Percentiles rank a stretch among this genome's conserved stretches.
These are phyloP conservation scores for Dione vanillae DNA, from an alignment of 2,888 invertebrate genomes.

Conservation along the genomic window DNA sequence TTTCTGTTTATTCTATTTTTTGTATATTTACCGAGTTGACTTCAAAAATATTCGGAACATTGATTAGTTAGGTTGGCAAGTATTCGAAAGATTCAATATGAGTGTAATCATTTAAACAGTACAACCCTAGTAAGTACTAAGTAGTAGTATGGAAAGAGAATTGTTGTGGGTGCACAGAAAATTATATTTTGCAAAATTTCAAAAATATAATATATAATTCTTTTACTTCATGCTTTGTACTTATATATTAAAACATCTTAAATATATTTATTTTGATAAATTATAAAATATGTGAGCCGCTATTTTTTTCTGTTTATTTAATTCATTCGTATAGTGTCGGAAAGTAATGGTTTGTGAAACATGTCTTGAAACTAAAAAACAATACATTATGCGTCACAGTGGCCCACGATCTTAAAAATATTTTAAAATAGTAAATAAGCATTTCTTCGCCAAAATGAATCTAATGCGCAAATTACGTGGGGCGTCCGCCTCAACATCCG, in stretches of 20 bases:
- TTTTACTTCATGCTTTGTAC: not conserved
- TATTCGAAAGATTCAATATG: not conserved
- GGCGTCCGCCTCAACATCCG: conserved; percentile 73
- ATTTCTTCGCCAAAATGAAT: conserved; percentile 86
- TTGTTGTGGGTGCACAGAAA: conserved; percentile 44
- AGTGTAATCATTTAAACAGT: not conserved
- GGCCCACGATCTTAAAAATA: conserved; percentile 32
- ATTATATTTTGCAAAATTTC: conserved; percentile 31
- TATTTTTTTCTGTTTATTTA: conserved; percentile 21
- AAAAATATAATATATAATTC: conserved; percentile 29
- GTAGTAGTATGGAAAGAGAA: conserved; percentile 46
- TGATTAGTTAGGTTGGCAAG: not conserved
- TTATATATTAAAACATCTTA: conserved; percentile 1
- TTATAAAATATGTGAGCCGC: conserved; percentile 39
- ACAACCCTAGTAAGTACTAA: conserved; percentile 32
- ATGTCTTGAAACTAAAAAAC: conserved; percentile 40
- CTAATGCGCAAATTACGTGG: conserved; percentile 95
- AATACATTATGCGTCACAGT: conserved; percentile 18
- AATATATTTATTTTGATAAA: conserved; percentile 15
- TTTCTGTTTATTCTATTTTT: no score
- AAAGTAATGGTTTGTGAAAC: conserved; percentile 33
- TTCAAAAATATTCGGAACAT: no score
- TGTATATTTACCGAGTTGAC: no score
- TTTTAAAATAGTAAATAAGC: conserved; percentile 38
- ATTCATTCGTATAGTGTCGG: conserved; percentile 38